phyloP scores from a whole-genome alignment of 2,797 vertebrate genomes.

The Vultur gryphus region DNA sequence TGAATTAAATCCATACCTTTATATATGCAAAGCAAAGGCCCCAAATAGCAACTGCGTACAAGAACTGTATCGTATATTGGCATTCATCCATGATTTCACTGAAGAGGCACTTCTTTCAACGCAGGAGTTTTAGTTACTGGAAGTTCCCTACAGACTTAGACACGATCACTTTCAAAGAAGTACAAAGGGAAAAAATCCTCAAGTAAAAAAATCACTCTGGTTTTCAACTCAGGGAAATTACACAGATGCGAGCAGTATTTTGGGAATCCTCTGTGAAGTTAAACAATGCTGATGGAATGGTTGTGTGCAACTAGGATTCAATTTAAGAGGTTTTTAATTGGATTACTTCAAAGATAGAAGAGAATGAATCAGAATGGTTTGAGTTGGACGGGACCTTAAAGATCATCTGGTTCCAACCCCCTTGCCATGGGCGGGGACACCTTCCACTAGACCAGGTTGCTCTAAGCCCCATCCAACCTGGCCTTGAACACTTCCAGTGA shows the following conservation, averaged over 20 bases:
- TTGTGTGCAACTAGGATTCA: background rate
- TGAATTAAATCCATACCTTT: background rate
- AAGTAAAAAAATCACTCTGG: background rate
- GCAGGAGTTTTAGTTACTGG: background rate
- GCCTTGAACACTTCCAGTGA: no score
- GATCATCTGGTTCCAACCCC: no score
- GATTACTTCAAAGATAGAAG: background rate
- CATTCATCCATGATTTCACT: background rate
- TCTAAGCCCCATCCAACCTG: no score
- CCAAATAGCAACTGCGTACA: background rate
- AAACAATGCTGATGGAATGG: background rate
- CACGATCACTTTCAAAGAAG: background rate
- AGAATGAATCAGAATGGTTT: no score
- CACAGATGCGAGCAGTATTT: background rate
- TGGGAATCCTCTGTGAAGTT: background rate
- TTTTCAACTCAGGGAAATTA: background rate
- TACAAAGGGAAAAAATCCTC: background rate
- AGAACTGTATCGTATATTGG: background rate
- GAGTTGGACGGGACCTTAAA: no score
- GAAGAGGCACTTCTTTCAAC: background rate
- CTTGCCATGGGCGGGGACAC: no score
- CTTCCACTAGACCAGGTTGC: no score
- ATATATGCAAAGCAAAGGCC: background rate
- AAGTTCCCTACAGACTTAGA: background rate
- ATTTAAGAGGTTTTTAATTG: conserved; percentile 12